phyloP scores from a whole-genome alignment of 2,797 vertebrate species.

The Coregonus suidteri region DNA sequence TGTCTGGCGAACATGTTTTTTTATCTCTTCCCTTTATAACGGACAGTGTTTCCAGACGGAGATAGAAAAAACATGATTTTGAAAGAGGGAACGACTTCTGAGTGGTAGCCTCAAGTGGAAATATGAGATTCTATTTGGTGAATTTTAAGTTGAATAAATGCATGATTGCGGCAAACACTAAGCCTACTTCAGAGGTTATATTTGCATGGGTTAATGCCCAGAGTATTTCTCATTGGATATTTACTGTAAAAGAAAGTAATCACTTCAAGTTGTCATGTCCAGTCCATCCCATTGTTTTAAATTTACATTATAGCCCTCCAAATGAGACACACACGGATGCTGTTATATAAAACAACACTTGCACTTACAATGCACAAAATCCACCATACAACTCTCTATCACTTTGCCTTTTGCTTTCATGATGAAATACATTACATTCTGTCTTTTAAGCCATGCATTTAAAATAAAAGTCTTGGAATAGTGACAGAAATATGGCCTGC shows the following conservation, averaged over 20 bases:
- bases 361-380: background rate
- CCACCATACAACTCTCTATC: background rate
- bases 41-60: too few species aligned
- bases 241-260: background rate
- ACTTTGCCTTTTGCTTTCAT: background rate
- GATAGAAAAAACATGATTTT: too few species aligned
- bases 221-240: background rate
- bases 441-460: too few species aligned
- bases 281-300: background rate
- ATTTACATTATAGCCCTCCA: background rate
- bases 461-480: too few species aligned
- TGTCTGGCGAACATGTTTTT: conserved; percentile 23
- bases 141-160: background rate
- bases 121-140: background rate
- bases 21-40: conserved; percentile 1
- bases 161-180: background rate
- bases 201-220: background rate
- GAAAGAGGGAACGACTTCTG: background rate
- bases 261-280: background rate
- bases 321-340: background rate
- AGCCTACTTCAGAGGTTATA: background rate
- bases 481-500: too few species aligned
- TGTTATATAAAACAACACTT: background rate
- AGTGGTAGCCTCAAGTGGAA: background rate
- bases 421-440: background rate